Evolutionary conservation across 2,888 invertebrate genomes (phyloP), one percentile per base, ranked within the genome.

Genomic region (Luffia ferchaultella): DNA sequence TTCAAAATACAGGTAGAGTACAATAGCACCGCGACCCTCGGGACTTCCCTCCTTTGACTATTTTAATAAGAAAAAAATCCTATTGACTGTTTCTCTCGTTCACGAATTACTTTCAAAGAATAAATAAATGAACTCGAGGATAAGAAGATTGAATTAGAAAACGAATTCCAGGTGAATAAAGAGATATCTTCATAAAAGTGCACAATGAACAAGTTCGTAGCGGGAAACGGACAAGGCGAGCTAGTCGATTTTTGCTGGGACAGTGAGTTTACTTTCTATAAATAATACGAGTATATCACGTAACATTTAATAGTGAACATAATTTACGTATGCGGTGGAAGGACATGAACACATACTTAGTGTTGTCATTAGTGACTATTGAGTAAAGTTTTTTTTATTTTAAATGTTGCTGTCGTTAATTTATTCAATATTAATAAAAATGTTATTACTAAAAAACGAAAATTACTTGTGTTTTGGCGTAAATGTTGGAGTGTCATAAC

Each of bases 41-140:
- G 63, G 72, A 56, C 60, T 61, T 65, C 63, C 70, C 68, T 68
- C 71, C 70, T 63, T 76, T 69, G 76, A 74, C 76, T 77, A 75
- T 76, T 79, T 75, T 82, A 80, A 79, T 79, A 79, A 72, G 72
- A 77, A 50, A 74, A 74, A 76, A 75, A 62, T 64, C 61, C 62
- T 57, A 71, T 67, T 62, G 64, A 65, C 67, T 66, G 68, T 54
- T 57, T 57, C 54, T 68, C 65, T 61, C 63, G 45, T 19, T 42
- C 50, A 62, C 58, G 70, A 74, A 77, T 77, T 76, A 77, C 76
- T 76, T 77, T 74, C 73, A 72, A 74, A 70, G 74, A 71, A 74
- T 73, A 76, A 76, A 78, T 78, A 76, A 78, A 76, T 71, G 57
- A 57, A 50, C 49, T 44, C 44, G 41, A 53, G 54, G 56, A 56